Evolutionary conservation across 1,140 invertebrate genomes (phyloP).

Genomic region (Riptortus pedestris): DNA sequence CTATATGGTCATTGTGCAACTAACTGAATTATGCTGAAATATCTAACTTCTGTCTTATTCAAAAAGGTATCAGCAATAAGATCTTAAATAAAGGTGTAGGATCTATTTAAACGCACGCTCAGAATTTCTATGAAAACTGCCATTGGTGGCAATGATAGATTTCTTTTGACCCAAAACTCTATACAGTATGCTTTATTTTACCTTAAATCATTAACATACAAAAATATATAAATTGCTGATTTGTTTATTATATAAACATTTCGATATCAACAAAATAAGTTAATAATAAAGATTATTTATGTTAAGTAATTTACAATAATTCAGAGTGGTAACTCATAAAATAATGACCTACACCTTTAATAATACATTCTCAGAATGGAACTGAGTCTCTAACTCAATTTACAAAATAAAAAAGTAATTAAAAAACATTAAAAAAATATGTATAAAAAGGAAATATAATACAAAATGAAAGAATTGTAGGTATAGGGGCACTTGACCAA

Average conservation of each 20-base stretch:
- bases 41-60: background rate
- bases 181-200: background rate
- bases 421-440: conserved; percentile 4
- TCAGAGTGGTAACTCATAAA: conserved; percentile 9
- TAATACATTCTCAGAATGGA: background rate
- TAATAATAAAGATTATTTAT: background rate
- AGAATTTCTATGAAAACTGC: background rate
- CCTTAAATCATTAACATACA: conserved; percentile 8
- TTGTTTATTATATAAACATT: background rate
- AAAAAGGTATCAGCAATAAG: background rate
- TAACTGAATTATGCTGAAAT: conserved; percentile 1
- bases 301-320: background rate
- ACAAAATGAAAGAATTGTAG: background rate
- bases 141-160: background rate
- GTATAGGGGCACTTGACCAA: conserved; percentile 5
- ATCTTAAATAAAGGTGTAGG: conserved; percentile 17
- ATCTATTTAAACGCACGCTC: too few relatives aligned
- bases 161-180: background rate
- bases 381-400: background rate
- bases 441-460: conserved; percentile 6
- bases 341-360: conserved; percentile 19
- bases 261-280: conserved; percentile 1
- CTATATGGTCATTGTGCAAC: conserved; percentile 21
- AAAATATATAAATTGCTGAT: conserved; percentile 10
- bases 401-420: background rate